Evolutionary conservation across 2,888 invertebrate species (phyloP).

Genomic region (Rambutsinella grinnellia): DNA sequence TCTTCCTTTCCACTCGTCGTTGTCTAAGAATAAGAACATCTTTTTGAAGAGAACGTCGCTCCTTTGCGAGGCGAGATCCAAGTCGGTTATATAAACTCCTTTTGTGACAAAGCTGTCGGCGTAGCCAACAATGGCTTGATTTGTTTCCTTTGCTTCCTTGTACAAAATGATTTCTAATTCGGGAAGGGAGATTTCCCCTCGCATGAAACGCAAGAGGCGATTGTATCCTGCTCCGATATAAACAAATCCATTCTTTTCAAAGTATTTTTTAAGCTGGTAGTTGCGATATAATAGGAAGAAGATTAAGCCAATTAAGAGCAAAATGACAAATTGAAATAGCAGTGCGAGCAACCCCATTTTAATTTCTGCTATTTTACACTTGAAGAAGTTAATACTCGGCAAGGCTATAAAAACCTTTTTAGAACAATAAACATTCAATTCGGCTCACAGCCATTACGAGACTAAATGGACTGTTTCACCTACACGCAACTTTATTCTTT

Average conservation of each 20-base stretch:
- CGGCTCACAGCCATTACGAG: too few species aligned
- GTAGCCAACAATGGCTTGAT: slow-evolving; percentile 8
- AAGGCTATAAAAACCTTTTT: too few species aligned
- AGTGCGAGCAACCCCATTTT: too few species aligned
- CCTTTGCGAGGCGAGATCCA: too few species aligned
- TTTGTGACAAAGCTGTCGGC: neutral
- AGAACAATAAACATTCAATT: too few species aligned
- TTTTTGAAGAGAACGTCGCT: neutral
- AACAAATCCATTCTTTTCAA: neutral
- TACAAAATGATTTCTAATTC: slow-evolving; percentile 12
- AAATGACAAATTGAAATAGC: too few species aligned
- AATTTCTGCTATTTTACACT: too few species aligned
- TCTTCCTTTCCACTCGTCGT: neutral
- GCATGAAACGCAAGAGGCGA: neutral
- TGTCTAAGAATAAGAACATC: neutral
- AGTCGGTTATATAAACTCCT: neutral
- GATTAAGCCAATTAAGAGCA: neutral
- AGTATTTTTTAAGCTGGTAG: neutral
- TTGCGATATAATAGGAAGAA: neutral
- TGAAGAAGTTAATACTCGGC: too few species aligned
- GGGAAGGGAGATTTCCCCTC: neutral
- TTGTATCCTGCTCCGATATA: neutral
- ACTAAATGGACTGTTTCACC: too few species aligned
- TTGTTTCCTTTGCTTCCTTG: neutral
- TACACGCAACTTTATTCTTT: too few species aligned